Base-by-base conservation (phyloP, 2,797 vertebrate species). In the Peromyscus attwateri region DNA sequence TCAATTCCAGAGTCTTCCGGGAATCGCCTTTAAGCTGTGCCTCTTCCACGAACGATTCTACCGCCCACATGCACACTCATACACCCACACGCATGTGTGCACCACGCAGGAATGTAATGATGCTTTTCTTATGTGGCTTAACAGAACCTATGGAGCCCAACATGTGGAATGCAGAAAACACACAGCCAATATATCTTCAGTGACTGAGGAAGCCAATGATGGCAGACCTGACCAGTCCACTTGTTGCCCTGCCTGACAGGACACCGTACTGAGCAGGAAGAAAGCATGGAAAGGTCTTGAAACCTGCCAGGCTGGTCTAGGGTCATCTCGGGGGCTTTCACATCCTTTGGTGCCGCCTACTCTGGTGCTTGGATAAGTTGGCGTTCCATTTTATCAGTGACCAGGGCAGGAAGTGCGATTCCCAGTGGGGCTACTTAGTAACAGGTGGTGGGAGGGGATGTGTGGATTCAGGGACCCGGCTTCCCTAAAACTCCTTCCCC, bases 121-220 rank as follows among this genome's bases (percentile, higher is more conserved):
- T 68, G 6, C 19, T 85, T 68, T 66, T 40, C 60, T 19, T 49
- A 1, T 23, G 83, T 68, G 10, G 49, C 43, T 91, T 55, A 1
- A 60, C 0, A 1, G 29, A 12, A 40, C 1, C 0, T 4, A 25
- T 0, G 0, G 23, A 55, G 46, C 49, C 79, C 55, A 2, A 19
- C 64, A 0, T n/a, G 66, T 11, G 23, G 21, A 77, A 29, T 62
- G 23, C 10, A 76, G 29, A 25, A 55, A 19, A 10, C 7, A 34
- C 46, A 19, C 7, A 3, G 52, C 40, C 70, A 71, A 17, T 9
- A 4, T 4, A 19, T 75, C 55, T 43, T 73, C 27, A 9, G 1
- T 84, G 37, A 68, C 25, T 2, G 27, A 6, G 11, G 2, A 49
- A 57, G 11, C n/a, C 23, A 64, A 46, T 14, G 66, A 37, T 1